Conservation (phyloP, 2,888 invertebrate species). For the Thereva nobilitata region DNA sequence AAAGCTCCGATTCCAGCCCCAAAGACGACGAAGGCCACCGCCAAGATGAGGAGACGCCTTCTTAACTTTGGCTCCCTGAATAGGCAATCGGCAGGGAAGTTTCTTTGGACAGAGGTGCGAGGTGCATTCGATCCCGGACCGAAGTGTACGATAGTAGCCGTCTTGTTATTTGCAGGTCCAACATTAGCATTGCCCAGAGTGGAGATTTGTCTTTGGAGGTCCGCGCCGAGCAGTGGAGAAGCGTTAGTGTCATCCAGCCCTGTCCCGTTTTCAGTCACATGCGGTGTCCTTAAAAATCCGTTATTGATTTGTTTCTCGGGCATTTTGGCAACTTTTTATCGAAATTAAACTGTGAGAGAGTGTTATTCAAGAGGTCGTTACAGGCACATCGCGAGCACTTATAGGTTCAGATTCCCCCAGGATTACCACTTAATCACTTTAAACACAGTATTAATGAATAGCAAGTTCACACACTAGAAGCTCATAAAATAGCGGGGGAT, state of each 20-base stretch:
- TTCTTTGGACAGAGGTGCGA: conserved; percentile 45
- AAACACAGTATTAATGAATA: too few relatives aligned
- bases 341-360: conserved; percentile 12
- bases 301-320: conserved; percentile 53
- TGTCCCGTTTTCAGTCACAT: conserved; percentile 44
- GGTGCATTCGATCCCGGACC: conserved; percentile 45
- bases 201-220: conserved; percentile 6
- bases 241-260: conserved; percentile 37
- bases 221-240: conserved; percentile 43
- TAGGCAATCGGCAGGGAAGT: conserved; percentile 47
- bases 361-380: conserved; percentile 9
- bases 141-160: conserved; percentile 55
- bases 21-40: conserved; percentile 55
- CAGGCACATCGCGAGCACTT: conserved; percentile 5
- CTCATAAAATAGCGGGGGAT: too few relatives aligned
- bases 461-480: too few relatives aligned
- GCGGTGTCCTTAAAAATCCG: conserved; percentile 53
- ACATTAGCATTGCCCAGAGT: conserved; percentile 34
- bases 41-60: conserved; percentile 60
- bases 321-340: conserved; percentile 44
- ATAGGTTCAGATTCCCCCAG: not conserved
- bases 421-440: too few relatives aligned
- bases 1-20: conserved; percentile 57
- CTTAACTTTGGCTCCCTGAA: conserved; percentile 72
- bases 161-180: conserved; percentile 47